phyloP scores from a whole-genome alignment of 2,113 vertebrate species.

The Colius striatus region DNA sequence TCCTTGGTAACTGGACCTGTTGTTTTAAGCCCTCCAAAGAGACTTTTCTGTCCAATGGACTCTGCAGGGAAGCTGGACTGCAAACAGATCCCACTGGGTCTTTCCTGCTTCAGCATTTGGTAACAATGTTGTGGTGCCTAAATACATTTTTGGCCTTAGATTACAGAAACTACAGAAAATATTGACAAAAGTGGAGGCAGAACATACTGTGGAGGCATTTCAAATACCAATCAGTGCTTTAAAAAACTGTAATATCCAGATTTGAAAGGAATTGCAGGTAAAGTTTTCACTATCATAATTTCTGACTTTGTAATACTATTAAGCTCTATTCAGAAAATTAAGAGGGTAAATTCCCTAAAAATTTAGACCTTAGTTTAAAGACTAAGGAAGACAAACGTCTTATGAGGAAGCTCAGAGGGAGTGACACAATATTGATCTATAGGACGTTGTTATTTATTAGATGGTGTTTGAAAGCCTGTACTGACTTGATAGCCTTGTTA shows the following conservation, averaged over 20 bases:
- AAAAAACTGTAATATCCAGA: neutral
- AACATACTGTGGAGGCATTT: neutral
- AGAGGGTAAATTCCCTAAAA: neutral
- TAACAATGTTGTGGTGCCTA: neutral
- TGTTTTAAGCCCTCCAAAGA: neutral
- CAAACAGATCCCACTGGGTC: neutral
- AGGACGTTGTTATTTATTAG: neutral
- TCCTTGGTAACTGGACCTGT: neutral
- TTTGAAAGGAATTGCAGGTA: neutral
- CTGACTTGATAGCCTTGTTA: neutral
- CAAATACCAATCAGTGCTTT: neutral
- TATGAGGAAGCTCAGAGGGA: neutral
- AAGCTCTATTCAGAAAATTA: neutral
- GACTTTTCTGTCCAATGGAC: neutral
- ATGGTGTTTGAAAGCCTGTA: neutral
- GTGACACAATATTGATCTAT: neutral
- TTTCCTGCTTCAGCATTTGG: neutral
- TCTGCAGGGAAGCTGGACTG: neutral
- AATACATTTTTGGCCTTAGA: neutral
- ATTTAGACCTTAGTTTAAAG: neutral
- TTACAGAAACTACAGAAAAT: neutral
- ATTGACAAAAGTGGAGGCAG: neutral
- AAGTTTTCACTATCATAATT: neutral
- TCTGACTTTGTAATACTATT: neutral
- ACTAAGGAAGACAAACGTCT: neutral